phyloP scores from a whole-genome alignment of 2,113 vertebrate genomes.

The Barnardius zonarius region DNA sequence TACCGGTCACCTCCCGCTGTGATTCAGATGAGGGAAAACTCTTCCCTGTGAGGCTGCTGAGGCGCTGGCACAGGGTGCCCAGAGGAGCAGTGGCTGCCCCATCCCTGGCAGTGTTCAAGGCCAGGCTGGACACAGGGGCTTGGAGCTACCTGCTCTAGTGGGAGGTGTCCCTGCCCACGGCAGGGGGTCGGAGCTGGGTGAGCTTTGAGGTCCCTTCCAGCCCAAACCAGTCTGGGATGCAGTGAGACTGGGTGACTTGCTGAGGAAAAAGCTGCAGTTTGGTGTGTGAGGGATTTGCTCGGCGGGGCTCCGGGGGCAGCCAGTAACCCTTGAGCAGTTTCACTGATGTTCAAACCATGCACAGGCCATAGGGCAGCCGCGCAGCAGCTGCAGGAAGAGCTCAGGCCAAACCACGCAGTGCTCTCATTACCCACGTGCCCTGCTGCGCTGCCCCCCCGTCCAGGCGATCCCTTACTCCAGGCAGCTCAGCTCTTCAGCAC shows the following conservation, averaged over 20 bases:
- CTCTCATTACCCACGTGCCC: rapidly evolving
- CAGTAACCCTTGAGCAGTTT: rapidly evolving
- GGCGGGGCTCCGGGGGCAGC: rapidly evolving
- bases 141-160: background rate
- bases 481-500: background rate
- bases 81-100: background rate
- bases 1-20: rapidly evolving
- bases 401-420: rapidly evolving
- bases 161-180: background rate
- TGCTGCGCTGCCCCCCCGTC: rapidly evolving
- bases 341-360: rapidly evolving
- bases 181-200: background rate
- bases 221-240: background rate
- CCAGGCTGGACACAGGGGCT: background rate
- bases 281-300: rapidly evolving
- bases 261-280: background rate
- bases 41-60: background rate
- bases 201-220: background rate
- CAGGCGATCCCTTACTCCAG: rapidly evolving
- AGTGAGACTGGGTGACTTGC: rapidly evolving
- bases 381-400: background rate
- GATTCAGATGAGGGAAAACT: background rate
- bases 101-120: background rate
- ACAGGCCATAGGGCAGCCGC: rapidly evolving
- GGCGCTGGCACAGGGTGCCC: background rate